Evolutionary conservation across 1,140 invertebrate genomes (phyloP), one percentile per base, ranked within the genome.

Genomic region (Aphelinus certus): DNA sequence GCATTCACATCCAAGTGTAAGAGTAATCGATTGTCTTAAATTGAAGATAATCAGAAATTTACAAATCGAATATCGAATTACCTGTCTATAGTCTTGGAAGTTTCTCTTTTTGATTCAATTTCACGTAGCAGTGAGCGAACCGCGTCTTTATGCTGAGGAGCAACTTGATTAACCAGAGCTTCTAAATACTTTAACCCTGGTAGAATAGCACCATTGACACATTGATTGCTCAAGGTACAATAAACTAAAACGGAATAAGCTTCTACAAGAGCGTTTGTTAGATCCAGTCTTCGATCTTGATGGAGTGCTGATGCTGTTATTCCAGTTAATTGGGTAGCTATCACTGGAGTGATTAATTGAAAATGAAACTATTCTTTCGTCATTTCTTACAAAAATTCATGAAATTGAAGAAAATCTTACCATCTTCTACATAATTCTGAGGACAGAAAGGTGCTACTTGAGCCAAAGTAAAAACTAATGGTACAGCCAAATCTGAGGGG

Each of bases 171-270:
- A 56, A 90, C 86, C 26, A 90, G 79, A 51, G 69, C 81, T 56
- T 91, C 90, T 7, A 91, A 84, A 79, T 85, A 83, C 74, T 87
- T 90, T 45, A 92, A 84, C 56, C 90, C 89, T 6, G 89, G 89
- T 53, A 91, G 65, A 45, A 88, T 73, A 3, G 89, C 81, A 62
- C 84, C 81, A 42, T 81, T 84, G 61, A 85, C 86, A 51, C 90
- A 89, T 61, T 86, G 85, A 79, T 88, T 87, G 51, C 88, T 89
- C 48, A 91, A 78, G 4, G 88, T 84, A 76, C 91, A 92, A 80
- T 92, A 93, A 46, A 92, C 90, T 53, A 92, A 83, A 63, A 91
- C 89, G 10, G 90, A 92, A 78, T 92, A 93, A 0, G 92, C 90
- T 77, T 94, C 92, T 55, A 94, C 88, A 43, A 94, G 81, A 62